These are phyloP conservation scores for Troides oblongomaculatus DNA, from an alignment of 2,888 invertebrate species.

Conservation along the genomic window DNA sequence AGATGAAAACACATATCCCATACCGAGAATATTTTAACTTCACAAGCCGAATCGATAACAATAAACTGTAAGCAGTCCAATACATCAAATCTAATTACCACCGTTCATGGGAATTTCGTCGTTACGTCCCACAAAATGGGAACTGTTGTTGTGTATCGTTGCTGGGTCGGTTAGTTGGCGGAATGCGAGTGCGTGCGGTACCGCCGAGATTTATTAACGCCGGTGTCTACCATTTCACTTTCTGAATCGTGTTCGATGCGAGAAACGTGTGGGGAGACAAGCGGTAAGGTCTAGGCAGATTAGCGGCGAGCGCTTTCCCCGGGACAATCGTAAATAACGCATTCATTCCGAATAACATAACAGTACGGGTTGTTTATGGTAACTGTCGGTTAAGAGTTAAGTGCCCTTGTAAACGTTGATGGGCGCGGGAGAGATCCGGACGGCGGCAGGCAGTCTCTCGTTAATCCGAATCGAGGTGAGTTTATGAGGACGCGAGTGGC, in stretches of 20 bases:
- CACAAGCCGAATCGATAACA: neutral
- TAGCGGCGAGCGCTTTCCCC: slow-evolving; percentile 56
- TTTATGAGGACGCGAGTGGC: slow-evolving; percentile 22
- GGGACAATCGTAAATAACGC: slow-evolving; percentile 61
- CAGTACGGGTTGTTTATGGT: slow-evolving; percentile 46
- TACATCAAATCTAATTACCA: slow-evolving; percentile 8
- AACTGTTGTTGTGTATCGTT: slow-evolving; percentile 1
- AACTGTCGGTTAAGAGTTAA: slow-evolving; percentile 47
- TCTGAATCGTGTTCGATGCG: slow-evolving; percentile 61
- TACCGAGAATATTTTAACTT: slow-evolving; percentile 8
- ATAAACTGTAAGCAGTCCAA: slow-evolving; percentile 2
- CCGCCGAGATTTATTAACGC: slow-evolving; percentile 55
- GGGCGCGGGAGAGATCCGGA: slow-evolving; percentile 32
- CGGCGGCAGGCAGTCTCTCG: slow-evolving; percentile 25
- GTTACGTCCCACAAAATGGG: neutral
- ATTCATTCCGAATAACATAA: slow-evolving; percentile 64
- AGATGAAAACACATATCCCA: neutral
- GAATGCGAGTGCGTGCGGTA: slow-evolving; percentile 21
- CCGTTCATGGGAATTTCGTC: slow-evolving; percentile 5
- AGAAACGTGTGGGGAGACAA: slow-evolving; percentile 61
- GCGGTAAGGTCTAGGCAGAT: slow-evolving; percentile 44
- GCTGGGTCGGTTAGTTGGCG: neutral
- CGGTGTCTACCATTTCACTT: slow-evolving; percentile 62
- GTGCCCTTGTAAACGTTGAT: slow-evolving; percentile 44
- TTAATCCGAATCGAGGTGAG: slow-evolving; percentile 31